Evolutionary conservation across 2,797 vertebrate genomes (phyloP), one percentile per base, ranked within the genome.

Genomic region (Takifugu ocellatus): DNA sequence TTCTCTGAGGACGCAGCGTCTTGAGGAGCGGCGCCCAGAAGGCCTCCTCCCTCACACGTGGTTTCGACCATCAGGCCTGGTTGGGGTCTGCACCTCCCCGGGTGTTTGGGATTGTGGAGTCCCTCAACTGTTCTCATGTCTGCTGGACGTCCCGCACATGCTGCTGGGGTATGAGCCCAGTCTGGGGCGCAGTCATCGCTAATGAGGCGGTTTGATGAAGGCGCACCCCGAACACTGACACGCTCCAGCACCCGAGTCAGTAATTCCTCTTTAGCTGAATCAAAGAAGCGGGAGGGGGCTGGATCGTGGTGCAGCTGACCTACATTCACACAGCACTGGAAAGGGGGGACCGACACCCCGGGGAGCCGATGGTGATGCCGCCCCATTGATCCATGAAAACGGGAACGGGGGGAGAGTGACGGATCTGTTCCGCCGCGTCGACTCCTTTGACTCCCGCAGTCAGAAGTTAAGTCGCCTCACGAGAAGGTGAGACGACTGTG

Each of bases 351-450:
- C 3, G 59, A 75, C 63, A 64, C 79, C 73, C 77, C 59, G 1
- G 81, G 80, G 83, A 78, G 84, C 88, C 77, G 84, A 84, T 82
- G 79, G 77, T 83, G 84, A 85, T 78, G 77, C 85, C 63, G 75
- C 76, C 66, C 68, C 75, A 82, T 86, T 86, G 88, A 87, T 86
- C 74, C 69, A 66, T 72, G 76, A 82, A 85, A 81, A 82, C 59
- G 70, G 62, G 70, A 81, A 74, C 63, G 59, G 70, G 79, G 77
- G 64, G 74, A 33, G 58, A 74, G 72, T 51, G 57, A 77, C 44
- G 52, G 75, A 77, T 84, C 78, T 75, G 72, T 81, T 77, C 66
- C 66, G 66, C 66, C 21, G 63, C 61, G 70, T 71, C 72, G 59
- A 74, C 60, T 67, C 47, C 53, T 12, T 14, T 12, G 60, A 72